Evolutionary conservation across 2,113 vertebrate genomes (phyloP), one percentile per base, ranked within the genome.

Genomic region (Dicentrarchus labrax): DNA sequence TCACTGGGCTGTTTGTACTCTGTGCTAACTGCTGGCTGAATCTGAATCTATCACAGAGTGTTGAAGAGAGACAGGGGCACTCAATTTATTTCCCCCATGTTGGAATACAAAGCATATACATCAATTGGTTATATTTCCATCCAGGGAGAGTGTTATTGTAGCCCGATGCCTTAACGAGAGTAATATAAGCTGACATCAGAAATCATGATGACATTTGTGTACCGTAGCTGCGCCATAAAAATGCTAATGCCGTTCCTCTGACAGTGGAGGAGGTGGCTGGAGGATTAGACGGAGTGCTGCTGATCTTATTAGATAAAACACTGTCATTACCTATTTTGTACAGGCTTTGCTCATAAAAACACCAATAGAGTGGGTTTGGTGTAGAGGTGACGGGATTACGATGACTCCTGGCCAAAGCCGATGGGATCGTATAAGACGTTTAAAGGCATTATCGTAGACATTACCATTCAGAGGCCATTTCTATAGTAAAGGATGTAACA

Each of bases 121-220:
- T 83, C 84, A 83, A 0, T 61, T 51, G 71, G n/a, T 78, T 75
- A 22, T 76, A 84, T 69, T 57, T 86, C 61, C 76, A 61, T 78
- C 54, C 69, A 22, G 69, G 59, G 74, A 76, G 66, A 21, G 76
- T 2, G 47, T 72, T 77, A 71, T 71, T 73, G 73, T 68, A 36
- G 77, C 68, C 38, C 0, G 51, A 11, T 1, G 39, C 72, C 78
- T 76, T 88, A 91, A 91, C 73, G 60, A 87, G 82, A 61, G 60
- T 47, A 76, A 84, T 86, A 77, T 67, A 82, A 73, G 71, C 80
- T 60, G 66, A 45, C 74, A 64, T 76, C 56, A 78, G 88, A 81
- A 88, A 88, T 86, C 82, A 89, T 57, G 43, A 87, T 85, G 91
- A 79, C 91, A 78, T 89, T 86, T 78, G 89, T 88, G 83, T 62